Evolutionary conservation across 2,888 invertebrate genomes (phyloP).

Genomic region (Mesochorus sp.): DNA sequence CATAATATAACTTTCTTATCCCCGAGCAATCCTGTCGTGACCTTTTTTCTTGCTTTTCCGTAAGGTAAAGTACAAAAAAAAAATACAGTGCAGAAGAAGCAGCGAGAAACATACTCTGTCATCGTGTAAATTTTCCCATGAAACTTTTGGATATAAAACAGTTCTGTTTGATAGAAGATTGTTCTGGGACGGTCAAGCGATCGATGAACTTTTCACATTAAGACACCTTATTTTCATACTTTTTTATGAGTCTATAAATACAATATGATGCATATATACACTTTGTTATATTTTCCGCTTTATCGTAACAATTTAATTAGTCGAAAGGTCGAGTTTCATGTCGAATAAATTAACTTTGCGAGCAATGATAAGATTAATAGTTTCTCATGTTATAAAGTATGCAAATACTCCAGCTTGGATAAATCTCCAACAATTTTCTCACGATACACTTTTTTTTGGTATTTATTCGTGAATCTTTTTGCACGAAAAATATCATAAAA

Average conservation of each 20-base stretch:
- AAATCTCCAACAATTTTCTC: too few species aligned
- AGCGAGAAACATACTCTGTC: background rate
- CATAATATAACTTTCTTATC: conserved; percentile 3
- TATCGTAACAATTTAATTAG: too few species aligned
- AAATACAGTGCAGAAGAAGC: background rate
- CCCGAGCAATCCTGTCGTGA: conserved; percentile 1
- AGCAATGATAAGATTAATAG: too few species aligned
- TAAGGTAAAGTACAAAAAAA: background rate
- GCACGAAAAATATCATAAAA: too few species aligned
- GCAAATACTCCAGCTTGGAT: too few species aligned
- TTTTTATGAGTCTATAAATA: background rate
- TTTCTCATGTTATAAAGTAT: too few species aligned
- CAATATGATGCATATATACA: too few species aligned
- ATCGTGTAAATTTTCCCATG: conserved; percentile 8
- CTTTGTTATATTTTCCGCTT: too few species aligned
- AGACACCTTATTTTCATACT: conserved; percentile 4
- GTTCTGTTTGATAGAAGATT: conserved; percentile 11
- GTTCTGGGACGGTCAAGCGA: conserved; percentile 7
- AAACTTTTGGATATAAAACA: conserved; percentile 27
- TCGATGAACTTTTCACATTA: conserved; percentile 43
- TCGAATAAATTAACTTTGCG: too few species aligned
- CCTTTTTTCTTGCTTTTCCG: background rate
- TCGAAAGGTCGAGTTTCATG: too few species aligned
- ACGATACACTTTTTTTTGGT: too few species aligned
- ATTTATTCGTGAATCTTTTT: too few species aligned